phyloP scores from a whole-genome alignment of 2,797 vertebrate genomes.

The Smutsia gigantea region DNA sequence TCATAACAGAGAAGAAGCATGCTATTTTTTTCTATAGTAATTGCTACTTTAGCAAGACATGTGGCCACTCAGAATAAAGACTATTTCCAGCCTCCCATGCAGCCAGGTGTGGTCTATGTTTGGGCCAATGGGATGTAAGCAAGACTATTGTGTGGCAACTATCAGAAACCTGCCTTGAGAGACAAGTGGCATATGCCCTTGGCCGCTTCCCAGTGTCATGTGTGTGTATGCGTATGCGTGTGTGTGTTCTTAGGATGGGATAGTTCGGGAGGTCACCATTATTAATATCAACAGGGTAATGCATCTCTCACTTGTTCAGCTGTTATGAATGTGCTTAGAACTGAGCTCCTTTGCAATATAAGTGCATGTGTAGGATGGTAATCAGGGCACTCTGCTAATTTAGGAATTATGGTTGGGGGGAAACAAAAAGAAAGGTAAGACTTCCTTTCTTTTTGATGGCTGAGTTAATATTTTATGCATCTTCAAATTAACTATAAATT shows the following conservation, averaged over 20 bases:
- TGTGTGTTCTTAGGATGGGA: not conserved
- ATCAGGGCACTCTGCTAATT: not conserved
- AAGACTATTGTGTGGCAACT: not conserved
- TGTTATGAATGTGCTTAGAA: not conserved
- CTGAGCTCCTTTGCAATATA: not conserved
- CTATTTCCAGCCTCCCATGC: not conserved
- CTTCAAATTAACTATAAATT: not conserved
- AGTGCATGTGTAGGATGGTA: accelerated
- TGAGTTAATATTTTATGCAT: not conserved
- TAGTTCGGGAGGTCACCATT: not conserved
- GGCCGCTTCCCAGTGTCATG: not conserved
- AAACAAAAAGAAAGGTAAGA: not conserved
- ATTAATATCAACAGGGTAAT: not conserved
- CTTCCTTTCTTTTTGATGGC: too few relatives aligned
- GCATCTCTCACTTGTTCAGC: not conserved
- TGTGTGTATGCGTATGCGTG: not conserved
- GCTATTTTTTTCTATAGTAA: not conserved
- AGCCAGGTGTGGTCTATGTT: not conserved
- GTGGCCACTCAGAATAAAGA: not conserved
- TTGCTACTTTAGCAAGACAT: not conserved
- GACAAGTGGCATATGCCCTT: not conserved
- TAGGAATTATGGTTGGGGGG: not conserved
- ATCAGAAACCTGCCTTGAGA: not conserved
- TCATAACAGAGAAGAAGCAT: not conserved
- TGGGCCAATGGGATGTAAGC: not conserved